phyloP scores from a whole-genome alignment of 2,113 vertebrate species.

The Chascanopsetta lugubris region DNA sequence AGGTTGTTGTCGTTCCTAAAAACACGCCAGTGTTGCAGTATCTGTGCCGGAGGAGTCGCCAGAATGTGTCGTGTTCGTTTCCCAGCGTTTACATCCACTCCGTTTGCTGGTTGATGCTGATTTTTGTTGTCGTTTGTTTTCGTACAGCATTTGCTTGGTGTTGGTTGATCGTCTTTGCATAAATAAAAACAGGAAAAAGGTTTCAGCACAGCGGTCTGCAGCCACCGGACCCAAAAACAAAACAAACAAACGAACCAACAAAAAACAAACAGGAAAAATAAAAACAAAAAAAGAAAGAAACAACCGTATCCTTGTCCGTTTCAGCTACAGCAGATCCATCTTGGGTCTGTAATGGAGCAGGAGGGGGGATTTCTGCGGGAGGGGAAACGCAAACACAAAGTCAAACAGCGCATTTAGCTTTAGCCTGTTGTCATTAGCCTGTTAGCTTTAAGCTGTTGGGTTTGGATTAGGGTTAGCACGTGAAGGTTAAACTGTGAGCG shows the following conservation, averaged over 20 bases:
- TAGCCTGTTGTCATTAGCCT: no score
- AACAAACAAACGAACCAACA: constrained; percentile 52
- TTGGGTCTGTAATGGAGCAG: constrained; percentile 99
- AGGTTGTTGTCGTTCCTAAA: constrained; percentile 63
- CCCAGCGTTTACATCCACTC: constrained; percentile 12
- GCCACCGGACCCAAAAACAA: constrained; percentile 53
- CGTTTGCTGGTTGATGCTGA: constrained; percentile 70
- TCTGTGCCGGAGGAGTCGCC: constrained; percentile 80
- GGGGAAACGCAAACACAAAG: constrained; percentile 33
- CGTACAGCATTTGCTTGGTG: constrained; percentile 77
- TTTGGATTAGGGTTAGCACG: no score
- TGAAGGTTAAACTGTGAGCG: no score
- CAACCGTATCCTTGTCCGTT: constrained; percentile 78
- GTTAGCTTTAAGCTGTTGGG: no score
- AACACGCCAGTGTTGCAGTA: constrained; percentile 66
- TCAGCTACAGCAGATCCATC: constrained; percentile 99
- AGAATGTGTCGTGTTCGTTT: constrained; percentile 1
- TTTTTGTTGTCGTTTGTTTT: constrained; percentile 16
- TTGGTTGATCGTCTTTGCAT: constrained; percentile 92
- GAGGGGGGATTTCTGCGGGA: constrained; percentile 94
- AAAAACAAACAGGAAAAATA: constrained; percentile 73
- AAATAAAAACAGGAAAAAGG: constrained; percentile 72
- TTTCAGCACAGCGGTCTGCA: constrained; percentile 72
- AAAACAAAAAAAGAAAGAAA: constrained; percentile 67
- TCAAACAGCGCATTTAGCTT: background rate